Evolutionary conservation across 2,888 invertebrate species (phyloP), one percentile per base, ranked within the genome.

Genomic region (Phanerotoma sp.): DNA sequence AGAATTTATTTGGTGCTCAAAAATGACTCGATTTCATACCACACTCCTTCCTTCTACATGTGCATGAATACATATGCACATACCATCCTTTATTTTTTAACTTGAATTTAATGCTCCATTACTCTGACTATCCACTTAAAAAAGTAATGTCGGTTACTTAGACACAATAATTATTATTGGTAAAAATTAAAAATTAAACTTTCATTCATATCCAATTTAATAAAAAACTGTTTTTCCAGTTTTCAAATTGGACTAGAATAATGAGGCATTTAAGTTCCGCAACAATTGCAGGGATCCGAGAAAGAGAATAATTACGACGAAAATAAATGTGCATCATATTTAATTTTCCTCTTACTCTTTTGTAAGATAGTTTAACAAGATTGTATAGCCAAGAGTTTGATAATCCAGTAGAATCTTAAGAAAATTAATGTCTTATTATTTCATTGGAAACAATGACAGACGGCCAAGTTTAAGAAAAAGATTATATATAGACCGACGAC

Each of bases 401-500:
- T 25, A 25, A 42, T 42, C 42, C 42, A 40, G 20, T 40, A 42
- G 16, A 25, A 25, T 42, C 38, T 38, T 18, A 38, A 13, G 16
- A 35, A 44, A 15, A 41, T 41, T 38, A 51, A 32, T 50, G 50
- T 32, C 41, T 32, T 32, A 18, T 30, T 33, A 30, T 28, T 33
- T 33, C 20, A 21, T 46, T 46, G 15, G 10, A 33, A 30, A 28
- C 13, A 15, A 32, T 33, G 21, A 33, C 21, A 50, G 28, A 18
- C 40, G 18, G 28, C n/a, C 10, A 49, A 49, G 9, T 18, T 18
- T 18, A 9, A 44, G 37, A 40, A 40, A 33, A 18, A 28, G 28
- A 20, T 20, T 33, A 41, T 20, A 40, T 18, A 38, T 38, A 18
- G 41, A 37, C 50, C 32, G 49, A 50, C 45, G 54, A 50, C 50